These are phyloP conservation scores for Tineola bisselliella DNA, from an alignment of 2,888 invertebrate genomes.

Conservation along the genomic window DNA sequence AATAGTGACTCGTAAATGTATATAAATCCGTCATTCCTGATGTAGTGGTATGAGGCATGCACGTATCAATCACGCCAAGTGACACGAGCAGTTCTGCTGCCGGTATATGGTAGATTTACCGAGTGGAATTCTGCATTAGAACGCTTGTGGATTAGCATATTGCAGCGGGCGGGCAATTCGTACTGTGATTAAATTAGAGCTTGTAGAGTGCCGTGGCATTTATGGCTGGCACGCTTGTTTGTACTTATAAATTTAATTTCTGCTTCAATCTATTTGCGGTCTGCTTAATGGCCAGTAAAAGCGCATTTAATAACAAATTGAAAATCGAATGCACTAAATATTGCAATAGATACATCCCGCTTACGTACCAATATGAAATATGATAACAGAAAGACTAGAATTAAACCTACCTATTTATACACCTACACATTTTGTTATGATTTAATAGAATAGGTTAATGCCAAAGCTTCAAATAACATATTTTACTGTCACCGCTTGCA, in stretches of 20 bases:
- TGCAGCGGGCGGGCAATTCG: constrained; percentile 35
- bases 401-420: too few species aligned
- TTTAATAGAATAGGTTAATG: too few species aligned
- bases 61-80: constrained; percentile 9
- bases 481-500: background rate
- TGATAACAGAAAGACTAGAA: too few species aligned
- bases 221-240: constrained; percentile 6
- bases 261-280: constrained; percentile 1
- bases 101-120: constrained; percentile 17
- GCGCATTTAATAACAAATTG: background rate
- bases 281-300: background rate
- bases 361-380: background rate
- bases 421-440: too few species aligned
- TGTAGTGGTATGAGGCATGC: background rate
- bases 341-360: background rate
- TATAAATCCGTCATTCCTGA: too few species aligned
- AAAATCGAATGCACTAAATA: background rate
- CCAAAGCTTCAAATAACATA: background rate
- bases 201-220: constrained; percentile 20
- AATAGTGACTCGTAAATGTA: too few species aligned
- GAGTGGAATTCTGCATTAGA: constrained; percentile 49
- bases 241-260: constrained; percentile 7
- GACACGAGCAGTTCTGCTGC: background rate
- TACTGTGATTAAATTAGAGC: constrained; percentile 41
- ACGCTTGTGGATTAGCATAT: constrained; percentile 41